Percentiles rank a stretch among this genome's conserved stretches.
phyloP scores from a whole-genome alignment of 2,797 vertebrate species.

The Craterocephalus amniculus region DNA sequence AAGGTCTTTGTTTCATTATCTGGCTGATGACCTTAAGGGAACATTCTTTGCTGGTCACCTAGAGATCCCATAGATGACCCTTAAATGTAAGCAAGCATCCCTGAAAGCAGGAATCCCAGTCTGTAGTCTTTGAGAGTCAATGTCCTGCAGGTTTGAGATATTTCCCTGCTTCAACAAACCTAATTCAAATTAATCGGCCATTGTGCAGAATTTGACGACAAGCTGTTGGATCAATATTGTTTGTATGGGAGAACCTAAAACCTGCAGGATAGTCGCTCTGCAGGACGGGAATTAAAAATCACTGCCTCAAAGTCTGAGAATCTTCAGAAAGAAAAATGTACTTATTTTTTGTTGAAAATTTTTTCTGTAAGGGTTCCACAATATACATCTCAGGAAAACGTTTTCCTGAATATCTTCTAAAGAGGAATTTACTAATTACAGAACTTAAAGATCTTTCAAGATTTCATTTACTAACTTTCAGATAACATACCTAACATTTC shows the following conservation, averaged over 20 bases:
- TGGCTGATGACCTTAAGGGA: not conserved
- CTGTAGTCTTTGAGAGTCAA: not conserved
- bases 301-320: too few species aligned
- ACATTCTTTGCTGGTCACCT: not conserved
- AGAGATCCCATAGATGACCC: not conserved
- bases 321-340: too few species aligned
- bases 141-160: not conserved
- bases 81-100: not conserved
- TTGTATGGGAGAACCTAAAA: too few species aligned
- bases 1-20: not conserved
- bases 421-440: not conserved
- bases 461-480: not conserved
- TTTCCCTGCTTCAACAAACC: too few species aligned
- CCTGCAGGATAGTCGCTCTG: too few species aligned
- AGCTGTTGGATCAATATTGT: too few species aligned
- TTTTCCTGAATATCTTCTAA: not conserved
- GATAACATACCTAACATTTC: not conserved
- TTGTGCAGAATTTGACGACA: too few species aligned
- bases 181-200: not conserved
- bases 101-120: not conserved
- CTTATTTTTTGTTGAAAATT: too few species aligned
- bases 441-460: not conserved
- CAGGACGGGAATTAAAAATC: too few species aligned
- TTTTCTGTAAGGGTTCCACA: too few species aligned
- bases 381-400: too few species aligned